Conservation (phyloP, 1,140 invertebrate genomes). For the Leguminivora glycinivorella region DNA sequence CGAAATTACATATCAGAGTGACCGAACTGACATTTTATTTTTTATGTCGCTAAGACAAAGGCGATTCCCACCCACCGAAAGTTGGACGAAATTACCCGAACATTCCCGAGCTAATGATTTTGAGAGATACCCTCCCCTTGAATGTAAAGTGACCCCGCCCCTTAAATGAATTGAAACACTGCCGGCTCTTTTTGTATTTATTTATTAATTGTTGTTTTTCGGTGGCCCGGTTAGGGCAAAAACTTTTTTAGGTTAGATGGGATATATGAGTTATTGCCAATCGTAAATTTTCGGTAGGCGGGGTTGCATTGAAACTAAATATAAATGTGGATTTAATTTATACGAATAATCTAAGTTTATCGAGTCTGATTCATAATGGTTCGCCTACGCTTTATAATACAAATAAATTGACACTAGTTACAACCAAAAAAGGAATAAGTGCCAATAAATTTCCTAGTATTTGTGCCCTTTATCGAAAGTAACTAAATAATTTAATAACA, state of each 20-base stretch:
- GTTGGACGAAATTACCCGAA: conserved; percentile 66
- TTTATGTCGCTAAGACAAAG: conserved; percentile 69
- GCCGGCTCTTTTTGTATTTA: conserved; percentile 57
- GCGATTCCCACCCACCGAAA: conserved; percentile 62
- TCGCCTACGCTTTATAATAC: conserved; percentile 14
- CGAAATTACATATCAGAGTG: conserved; percentile 59
- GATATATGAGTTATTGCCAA: conserved; percentile 40
- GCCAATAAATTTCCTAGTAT: background rate
- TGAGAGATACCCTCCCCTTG: conserved; percentile 72
- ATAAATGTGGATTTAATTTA: conserved; percentile 21
- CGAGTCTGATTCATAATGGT: conserved; percentile 24
- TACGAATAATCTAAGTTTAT: conserved; percentile 12
- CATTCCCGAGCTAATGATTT: conserved; percentile 76
- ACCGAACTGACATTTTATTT: conserved; percentile 60
- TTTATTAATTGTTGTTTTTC: conserved; percentile 75
- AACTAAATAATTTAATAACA: conserved; percentile 9
- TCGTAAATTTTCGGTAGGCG: conserved; percentile 16
- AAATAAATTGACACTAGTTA: background rate
- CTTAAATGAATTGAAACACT: conserved; percentile 75
- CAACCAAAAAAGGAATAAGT: background rate
- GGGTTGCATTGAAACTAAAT: conserved; percentile 16
- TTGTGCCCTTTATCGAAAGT: background rate
- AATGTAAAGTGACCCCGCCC: conserved; percentile 75
- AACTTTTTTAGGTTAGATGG: conserved; percentile 46
- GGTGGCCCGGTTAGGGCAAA: conserved; percentile 50